Percentiles rank a stretch among this genome's conserved stretches.
phyloP scores from a whole-genome alignment of 2,797 vertebrate genomes.

The Sitta carolinensis region DNA sequence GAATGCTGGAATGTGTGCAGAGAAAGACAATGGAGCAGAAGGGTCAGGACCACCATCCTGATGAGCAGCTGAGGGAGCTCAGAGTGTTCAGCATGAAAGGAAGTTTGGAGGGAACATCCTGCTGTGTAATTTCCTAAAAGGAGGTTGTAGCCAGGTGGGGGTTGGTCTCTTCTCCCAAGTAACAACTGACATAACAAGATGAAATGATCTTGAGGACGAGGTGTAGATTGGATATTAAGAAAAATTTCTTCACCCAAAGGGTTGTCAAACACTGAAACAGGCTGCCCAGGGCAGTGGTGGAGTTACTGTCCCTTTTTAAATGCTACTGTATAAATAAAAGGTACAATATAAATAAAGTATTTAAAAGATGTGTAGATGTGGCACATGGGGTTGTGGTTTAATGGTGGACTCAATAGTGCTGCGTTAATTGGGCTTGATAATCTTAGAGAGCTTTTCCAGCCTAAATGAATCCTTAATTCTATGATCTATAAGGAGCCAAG shows the following conservation, averaged over 20 bases:
- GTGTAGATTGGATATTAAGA: neutral
- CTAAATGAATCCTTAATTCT: neutral
- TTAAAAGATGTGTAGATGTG: neutral
- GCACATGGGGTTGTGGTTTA: neutral
- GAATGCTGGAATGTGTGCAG: neutral
- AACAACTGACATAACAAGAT: accelerated
- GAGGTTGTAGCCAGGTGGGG: neutral
- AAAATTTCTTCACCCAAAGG: neutral
- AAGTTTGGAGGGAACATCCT: accelerated
- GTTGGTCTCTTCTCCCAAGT: neutral
- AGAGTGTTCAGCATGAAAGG: neutral
- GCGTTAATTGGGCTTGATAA: neutral
- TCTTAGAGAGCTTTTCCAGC: neutral
- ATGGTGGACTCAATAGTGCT: neutral
- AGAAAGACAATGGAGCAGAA: neutral
- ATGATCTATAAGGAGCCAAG: neutral
- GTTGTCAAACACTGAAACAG: neutral
- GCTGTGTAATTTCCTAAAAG: neutral
- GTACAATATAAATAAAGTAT: neutral
- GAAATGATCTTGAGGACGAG: neutral
- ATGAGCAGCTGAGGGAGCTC: neutral
- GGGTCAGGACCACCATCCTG: neutral
- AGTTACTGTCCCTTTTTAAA: neutral
- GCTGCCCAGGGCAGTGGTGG: neutral
- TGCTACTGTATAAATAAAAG: neutral